These are phyloP conservation scores for Ciona savignyi DNA, from an alignment of 23 tunicate genomes.

Conservation along the genomic window DNA sequence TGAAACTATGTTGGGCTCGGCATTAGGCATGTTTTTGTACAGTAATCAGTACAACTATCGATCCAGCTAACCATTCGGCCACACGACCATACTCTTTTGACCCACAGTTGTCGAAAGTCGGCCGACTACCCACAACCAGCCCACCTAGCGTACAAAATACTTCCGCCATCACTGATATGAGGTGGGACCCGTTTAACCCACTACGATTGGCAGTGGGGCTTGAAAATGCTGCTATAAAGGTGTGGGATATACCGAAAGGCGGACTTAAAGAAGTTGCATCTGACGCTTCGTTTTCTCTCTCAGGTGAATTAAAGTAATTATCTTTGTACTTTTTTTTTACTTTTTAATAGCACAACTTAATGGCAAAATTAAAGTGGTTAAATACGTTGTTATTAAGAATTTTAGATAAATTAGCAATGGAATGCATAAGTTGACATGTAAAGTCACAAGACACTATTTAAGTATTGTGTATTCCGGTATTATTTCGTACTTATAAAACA, in stretches of 20 bases:
- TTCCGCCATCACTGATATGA: constrained; percentile 33
- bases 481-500: no score
- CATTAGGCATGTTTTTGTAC: background rate
- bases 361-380: no score
- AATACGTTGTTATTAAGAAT: no score
- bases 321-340: no score
- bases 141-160: constrained; percentile 33
- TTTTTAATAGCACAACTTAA: no score
- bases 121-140: constrained; percentile 22
- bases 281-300: constrained; percentile 23
- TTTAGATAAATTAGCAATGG: no score
- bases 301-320: constrained; percentile 29
- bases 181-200: constrained; percentile 74
- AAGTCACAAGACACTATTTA: no score
- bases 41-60: background rate
- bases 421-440: no score
- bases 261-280: constrained; percentile 14
- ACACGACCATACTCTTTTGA: no score
- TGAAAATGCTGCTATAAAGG: constrained; percentile 45
- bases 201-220: constrained; percentile 49
- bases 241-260: constrained; percentile 59
- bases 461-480: no score
- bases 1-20: no score
- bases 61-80: no score
- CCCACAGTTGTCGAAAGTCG: constrained; percentile 47